Evolutionary conservation across 2,888 invertebrate species (phyloP), one percentile per base, ranked within the genome.

Genomic region (Caenorhabditis plicata): DNA sequence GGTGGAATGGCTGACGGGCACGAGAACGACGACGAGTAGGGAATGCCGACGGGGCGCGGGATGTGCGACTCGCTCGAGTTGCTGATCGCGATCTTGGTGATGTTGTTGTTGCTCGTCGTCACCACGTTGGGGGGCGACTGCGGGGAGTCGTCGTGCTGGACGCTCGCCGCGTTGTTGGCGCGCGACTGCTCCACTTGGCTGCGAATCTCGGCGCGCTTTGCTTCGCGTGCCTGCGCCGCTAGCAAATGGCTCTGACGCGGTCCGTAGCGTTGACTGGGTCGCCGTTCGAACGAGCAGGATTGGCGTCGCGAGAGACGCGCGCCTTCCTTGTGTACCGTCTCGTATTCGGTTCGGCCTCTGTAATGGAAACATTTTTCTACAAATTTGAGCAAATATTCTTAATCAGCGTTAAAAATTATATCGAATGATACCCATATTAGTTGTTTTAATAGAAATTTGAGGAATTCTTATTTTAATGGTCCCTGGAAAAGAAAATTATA

Each of bases 301-400:
- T 79, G 91, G 90, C 8, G 93, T 91, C 23, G 92, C 91, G 66
- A 64, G 7, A 67, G 49, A 27, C 65, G 45, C 7, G 61, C 54
- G n/a, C 62, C 57, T 22, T 74, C 71, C 17, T 71, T 64, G 39
- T 78, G 70, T 22, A 81, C 73, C 15, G 74, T 71, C 85, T 98
- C 96, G 82, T 93, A 96, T 84, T 98, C 98, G 1, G 98, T 98
- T 81, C 93, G 88, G 0, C 98, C 94, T 68, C 92, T 92, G 77
- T 13, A 80, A n/a, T n/a, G n/a, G n/a, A n/a, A n/a, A 73, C 4
- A 35, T 11, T 29, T 13, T 11, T 11, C 9, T 11, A 11, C 31
- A 15, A 44, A 33, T 26, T 19, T 7, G 8, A 25, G 31, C 13
- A 26, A 13, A 22, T 32, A n/a, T n/a, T n/a, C n/a, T n/a, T n/a